Base-by-base conservation (phyloP, 2,888 invertebrate species). In the Neelides folsomi region DNA sequence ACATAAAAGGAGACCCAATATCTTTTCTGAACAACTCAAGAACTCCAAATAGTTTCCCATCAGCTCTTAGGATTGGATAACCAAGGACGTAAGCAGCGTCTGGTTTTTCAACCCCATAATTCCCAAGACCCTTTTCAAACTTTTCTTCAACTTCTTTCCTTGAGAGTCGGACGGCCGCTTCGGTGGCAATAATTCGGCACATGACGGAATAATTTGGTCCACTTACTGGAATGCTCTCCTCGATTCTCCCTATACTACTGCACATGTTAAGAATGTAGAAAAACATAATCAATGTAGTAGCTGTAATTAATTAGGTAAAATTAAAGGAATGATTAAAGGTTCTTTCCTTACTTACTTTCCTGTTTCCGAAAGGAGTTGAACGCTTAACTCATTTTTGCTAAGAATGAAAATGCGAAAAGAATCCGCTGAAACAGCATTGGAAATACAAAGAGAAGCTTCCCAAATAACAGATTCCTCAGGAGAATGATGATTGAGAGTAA, bases 391-490 rank as follows among this genome's bases (percentile, higher is more conserved):
- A 15, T 38, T 13, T 7, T 39, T 16, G 13, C 18, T n/a, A 1
- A 15, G 10, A 4, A 1, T 19, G 37, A 39, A 19, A 36, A 27
- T 6, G 13, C n/a, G 19, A 7, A 27, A 27, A 27, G 27, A 27
- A 27, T 27, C 27, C 0, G 81, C 81, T 34, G 76, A 76, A 1
- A 83, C 76, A 0, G 82, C 79, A 12, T 76, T 73, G 19, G 77
- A 76, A 47, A 83, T 79, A 66, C 80, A 79, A 46, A 73, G 74
- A 0, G 80, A 77, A 37, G 85, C 68, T 68, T 83, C 82, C 73
- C 77, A 77, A 16, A 84, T 66, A 2, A 83, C 79, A 38, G 78
- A 74, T 49, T 77, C 74, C 65, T 80, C 80, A 45, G 76, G 78
- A 0, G 78, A 76, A 48, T 77, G 75, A 41, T 67, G 65, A 20